Evolutionary conservation across 2,113 vertebrate genomes (phyloP).

Genomic region (Alligator sinensis): DNA sequence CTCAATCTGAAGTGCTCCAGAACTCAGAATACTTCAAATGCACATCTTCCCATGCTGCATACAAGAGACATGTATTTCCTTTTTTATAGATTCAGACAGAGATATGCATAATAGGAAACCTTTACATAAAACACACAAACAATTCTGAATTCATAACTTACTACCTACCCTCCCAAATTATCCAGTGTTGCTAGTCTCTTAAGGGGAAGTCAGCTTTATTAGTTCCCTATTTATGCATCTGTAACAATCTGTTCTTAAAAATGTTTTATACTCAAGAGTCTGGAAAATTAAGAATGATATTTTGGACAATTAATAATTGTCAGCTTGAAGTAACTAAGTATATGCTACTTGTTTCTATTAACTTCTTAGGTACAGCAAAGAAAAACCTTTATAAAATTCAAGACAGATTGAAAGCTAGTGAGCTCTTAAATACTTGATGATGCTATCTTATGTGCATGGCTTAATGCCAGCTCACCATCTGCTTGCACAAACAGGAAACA

Average conservation of each 20-base stretch:
- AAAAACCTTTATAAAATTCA: not conserved
- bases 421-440: slow-evolving; percentile 64
- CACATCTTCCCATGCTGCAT: not conserved
- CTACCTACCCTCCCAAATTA: not conserved
- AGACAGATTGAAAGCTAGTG: not conserved
- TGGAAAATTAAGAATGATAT: not conserved
- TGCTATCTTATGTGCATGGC: slow-evolving; percentile 5
- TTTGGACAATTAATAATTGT: not conserved
- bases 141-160: not conserved
- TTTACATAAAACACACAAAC: not conserved
- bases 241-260: not conserved
- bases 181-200: not conserved
- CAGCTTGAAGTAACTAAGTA: not conserved
- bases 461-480: slow-evolving; percentile 53
- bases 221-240: not conserved
- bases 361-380: not conserved
- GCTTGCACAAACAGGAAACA: slow-evolving; percentile 80
- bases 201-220: not conserved
- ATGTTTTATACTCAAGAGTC: not conserved
- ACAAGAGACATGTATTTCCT: slow-evolving; percentile 16
- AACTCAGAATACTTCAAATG: too few relatives aligned
- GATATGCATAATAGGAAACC: not conserved
- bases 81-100: slow-evolving; percentile 17
- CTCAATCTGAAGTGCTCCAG: too few relatives aligned
- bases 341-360: not conserved